These are phyloP conservation scores for Heliothis virescens DNA, from an alignment of 1,140 invertebrate genomes.

Conservation along the genomic window DNA sequence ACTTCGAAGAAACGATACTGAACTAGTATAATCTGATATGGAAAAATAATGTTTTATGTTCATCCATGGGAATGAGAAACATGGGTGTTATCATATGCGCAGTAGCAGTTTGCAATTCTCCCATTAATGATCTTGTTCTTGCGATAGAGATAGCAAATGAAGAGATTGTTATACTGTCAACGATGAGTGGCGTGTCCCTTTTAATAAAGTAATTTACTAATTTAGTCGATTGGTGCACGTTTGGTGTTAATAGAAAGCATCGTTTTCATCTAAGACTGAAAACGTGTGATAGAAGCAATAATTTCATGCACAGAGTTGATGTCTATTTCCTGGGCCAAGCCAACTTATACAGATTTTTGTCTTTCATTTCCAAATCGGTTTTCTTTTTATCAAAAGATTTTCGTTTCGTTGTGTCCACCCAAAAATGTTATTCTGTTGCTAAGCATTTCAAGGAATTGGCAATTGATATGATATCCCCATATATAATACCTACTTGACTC, in stretches of 20 bases:
- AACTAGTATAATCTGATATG: slow-evolving; percentile 37
- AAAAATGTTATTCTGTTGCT: too few species aligned
- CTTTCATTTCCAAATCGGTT: neutral
- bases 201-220: slow-evolving; percentile 28
- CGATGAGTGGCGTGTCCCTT: slow-evolving; percentile 4
- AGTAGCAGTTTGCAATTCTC: neutral
- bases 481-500: neutral
- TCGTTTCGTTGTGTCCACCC: too few species aligned
- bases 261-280: too few species aligned
- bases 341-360: neutral
- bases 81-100: neutral
- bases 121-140: neutral
- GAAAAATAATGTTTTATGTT: slow-evolving; percentile 15
- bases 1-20: slow-evolving; percentile 40
- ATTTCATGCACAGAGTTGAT: too few species aligned
- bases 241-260: neutral
- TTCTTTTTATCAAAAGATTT: too few species aligned
- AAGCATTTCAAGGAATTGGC: too few species aligned
- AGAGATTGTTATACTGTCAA: neutral
- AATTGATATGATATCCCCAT: too few species aligned
- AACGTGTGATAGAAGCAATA: too few species aligned
- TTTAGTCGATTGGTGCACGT: neutral
- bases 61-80: neutral
- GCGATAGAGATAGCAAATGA: too few species aligned
- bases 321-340: too few species aligned